Conservation (phyloP, 2,888 invertebrate species). For the Trypoxylon attenuatum region DNA sequence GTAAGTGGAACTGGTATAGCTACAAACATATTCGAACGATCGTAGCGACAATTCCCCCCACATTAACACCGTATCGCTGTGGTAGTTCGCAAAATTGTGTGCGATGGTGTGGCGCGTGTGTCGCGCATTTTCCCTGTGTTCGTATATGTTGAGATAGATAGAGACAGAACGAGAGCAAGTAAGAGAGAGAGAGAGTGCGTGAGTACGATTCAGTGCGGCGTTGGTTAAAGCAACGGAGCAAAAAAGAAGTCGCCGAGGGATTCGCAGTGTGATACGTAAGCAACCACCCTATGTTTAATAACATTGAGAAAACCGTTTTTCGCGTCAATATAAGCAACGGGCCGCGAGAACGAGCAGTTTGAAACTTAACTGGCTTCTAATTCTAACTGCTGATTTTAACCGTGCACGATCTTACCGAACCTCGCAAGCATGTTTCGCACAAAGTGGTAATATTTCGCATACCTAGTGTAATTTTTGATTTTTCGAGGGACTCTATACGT, state of each 20-base stretch:
- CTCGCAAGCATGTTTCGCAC: slow-evolving; percentile 66
- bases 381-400: slow-evolving; percentile 27
- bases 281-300: slow-evolving; percentile 35
- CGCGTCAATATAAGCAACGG: slow-evolving; percentile 6
- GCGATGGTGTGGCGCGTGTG: too few relatives aligned
- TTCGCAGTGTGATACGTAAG: slow-evolving; percentile 46
- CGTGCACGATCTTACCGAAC: slow-evolving; percentile 21
- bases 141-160: too few relatives aligned
- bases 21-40: too few relatives aligned
- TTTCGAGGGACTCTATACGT: background rate
- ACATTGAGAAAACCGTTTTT: slow-evolving; percentile 29
- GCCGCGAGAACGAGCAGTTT: slow-evolving; percentile 12
- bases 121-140: too few relatives aligned
- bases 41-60: too few relatives aligned
- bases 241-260: slow-evolving; percentile 61
- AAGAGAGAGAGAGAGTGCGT: too few relatives aligned
- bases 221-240: slow-evolving; percentile 51
- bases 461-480: background rate
- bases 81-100: too few relatives aligned
- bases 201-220: too few relatives aligned
- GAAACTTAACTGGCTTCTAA: slow-evolving; percentile 29
- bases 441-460: slow-evolving; percentile 64
- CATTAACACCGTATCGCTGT: too few relatives aligned
- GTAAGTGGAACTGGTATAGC: too few relatives aligned
- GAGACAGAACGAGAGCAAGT: too few relatives aligned